A percentile compares a stretch with the other conserved stretches of the same genome.
Evolutionary conservation across 2,797 vertebrate genomes (phyloP).

Genomic region (Sebastes aleutianus): DNA sequence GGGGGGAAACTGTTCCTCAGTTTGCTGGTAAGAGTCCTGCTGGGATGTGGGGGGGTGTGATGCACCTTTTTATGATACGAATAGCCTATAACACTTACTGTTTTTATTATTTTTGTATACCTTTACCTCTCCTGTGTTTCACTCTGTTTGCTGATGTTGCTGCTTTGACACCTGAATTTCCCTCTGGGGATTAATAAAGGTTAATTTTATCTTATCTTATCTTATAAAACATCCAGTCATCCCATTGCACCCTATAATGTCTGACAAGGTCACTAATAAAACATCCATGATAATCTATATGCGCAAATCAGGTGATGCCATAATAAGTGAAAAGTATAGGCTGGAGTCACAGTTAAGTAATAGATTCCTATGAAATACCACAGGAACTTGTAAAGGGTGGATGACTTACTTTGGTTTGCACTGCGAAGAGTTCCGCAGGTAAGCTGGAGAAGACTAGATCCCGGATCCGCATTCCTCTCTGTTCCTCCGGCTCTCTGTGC

Average conservation of each 20-base stretch:
- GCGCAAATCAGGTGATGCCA: background rate
- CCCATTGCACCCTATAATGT: background rate
- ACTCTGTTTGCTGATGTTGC: too few relatives aligned
- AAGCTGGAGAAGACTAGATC: conserved; percentile 60
- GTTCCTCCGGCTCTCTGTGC: conserved; percentile 41
- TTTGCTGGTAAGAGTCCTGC: too few relatives aligned
- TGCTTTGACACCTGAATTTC: too few relatives aligned
- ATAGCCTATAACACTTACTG: too few relatives aligned
- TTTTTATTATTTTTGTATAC: too few relatives aligned
- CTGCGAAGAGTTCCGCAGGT: conserved; percentile 72
- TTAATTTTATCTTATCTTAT: too few relatives aligned
- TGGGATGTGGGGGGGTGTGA: too few relatives aligned
- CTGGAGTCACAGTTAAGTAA: background rate
- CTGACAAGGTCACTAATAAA: conserved; percentile 40
- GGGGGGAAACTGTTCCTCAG: too few relatives aligned
- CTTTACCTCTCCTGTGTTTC: too few relatives aligned
- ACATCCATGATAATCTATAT: background rate
- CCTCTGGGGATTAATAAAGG: too few relatives aligned
- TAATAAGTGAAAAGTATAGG: background rate
- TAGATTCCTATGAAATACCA: background rate
- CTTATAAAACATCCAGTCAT: background rate
- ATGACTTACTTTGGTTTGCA: conserved; percentile 69
- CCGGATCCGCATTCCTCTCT: conserved; percentile 76
- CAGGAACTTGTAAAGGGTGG: background rate
- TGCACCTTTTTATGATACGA: too few relatives aligned